phyloP scores from a whole-genome alignment of 2,888 invertebrate species.

The Sphaerophoria taeniata region DNA sequence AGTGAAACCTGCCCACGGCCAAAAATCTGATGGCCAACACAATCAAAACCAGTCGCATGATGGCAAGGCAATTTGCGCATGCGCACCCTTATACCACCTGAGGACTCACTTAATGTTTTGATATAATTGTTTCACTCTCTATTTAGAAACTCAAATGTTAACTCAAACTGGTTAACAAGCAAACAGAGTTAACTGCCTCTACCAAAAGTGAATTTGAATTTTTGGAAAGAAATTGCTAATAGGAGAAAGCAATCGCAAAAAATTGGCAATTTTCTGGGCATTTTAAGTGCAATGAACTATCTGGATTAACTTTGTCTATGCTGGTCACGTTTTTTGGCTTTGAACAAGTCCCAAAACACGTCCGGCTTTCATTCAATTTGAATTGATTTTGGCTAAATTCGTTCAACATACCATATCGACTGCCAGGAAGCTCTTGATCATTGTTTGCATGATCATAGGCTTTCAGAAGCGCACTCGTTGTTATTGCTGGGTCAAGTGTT shows the following conservation, averaged over 20 bases:
- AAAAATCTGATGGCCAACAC: neutral
- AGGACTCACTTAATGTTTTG: constrained; percentile 12
- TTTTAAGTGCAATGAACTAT: constrained; percentile 22
- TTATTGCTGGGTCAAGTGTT: constrained; percentile 89
- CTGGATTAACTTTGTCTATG: neutral
- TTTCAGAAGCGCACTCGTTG: constrained; percentile 88
- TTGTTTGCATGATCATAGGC: constrained; percentile 85
- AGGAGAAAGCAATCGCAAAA: constrained; percentile 53
- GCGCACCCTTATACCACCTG: constrained; percentile 37
- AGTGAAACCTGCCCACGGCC: constrained; percentile 46
- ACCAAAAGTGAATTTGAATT: constrained; percentile 50
- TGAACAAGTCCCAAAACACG: constrained; percentile 10
- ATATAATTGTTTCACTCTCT: constrained; percentile 38
- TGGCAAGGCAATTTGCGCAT: constrained; percentile 11
- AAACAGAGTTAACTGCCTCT: constrained; percentile 36
- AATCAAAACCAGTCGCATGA: constrained; percentile 29
- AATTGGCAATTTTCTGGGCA: constrained; percentile 37
- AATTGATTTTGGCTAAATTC: neutral
- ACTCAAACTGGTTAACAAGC: constrained; percentile 4
- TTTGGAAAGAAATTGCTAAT: constrained; percentile 51
- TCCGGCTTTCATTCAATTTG: neutral
- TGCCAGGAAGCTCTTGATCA: constrained; percentile 81
- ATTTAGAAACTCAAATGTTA: constrained; percentile 7
- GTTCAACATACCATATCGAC: constrained; percentile 83
- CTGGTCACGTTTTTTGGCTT: constrained; percentile 24